A percentile compares a stretch with the other conserved stretches of the same genome.
These are phyloP conservation scores for Laticauda laticaudata DNA, from an alignment of 2,113 vertebrate species.

Conservation along the genomic window DNA sequence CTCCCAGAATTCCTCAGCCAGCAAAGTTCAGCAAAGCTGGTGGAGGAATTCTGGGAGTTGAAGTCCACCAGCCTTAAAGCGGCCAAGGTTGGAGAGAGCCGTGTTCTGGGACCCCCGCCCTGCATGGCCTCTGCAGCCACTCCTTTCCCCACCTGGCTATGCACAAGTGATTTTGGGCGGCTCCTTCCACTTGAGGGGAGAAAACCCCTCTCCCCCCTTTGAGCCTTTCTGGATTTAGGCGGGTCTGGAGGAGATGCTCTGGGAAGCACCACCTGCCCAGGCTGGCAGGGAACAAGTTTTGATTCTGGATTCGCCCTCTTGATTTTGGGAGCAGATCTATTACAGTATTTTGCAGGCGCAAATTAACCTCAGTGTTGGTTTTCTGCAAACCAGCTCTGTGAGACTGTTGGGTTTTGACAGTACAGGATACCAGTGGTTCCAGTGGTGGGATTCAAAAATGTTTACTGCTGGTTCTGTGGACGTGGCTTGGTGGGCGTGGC, in stretches of 20 bases:
- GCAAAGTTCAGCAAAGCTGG: too few species aligned
- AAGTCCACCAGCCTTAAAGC: too few species aligned
- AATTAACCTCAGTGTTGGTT: not conserved
- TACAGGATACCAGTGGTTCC: not conserved
- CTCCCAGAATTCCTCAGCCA: too few species aligned
- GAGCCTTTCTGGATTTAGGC: not conserved
- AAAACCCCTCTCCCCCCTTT: not conserved
- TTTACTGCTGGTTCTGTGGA: too few species aligned
- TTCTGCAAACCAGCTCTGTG: not conserved
- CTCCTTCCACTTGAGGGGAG: not conserved
- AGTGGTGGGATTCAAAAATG: too few species aligned
- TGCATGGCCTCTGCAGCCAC: too few species aligned
- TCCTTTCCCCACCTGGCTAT: too few species aligned
- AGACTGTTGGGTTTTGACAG: not conserved
- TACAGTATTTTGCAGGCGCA: not conserved
- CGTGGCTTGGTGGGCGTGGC: too few species aligned
- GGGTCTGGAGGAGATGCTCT: not conserved
- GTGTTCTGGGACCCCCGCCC: too few species aligned
- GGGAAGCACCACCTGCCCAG: not conserved
- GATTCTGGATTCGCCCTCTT: not conserved
- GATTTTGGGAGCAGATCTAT: not conserved
- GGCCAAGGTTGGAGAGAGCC: too few species aligned
- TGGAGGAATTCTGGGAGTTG: too few species aligned
- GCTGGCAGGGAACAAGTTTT: not conserved
- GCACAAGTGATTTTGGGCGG: not conserved